phyloP scores from a whole-genome alignment of 37 sponge, comb jelly and placozoan genomes.

The Aplysina aerophoba region DNA sequence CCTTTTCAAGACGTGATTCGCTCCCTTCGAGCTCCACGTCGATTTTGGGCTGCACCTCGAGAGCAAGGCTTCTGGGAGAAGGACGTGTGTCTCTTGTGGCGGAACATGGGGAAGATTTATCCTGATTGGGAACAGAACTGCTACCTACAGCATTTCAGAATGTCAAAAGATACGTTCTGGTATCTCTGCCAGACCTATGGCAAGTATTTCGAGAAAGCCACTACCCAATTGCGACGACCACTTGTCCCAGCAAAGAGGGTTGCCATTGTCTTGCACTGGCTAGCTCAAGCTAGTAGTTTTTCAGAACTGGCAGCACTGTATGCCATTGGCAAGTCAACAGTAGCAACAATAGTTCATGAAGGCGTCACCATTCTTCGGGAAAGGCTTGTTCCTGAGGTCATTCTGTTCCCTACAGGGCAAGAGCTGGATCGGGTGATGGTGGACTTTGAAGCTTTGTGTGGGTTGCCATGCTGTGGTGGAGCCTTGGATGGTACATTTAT shows the following conservation, averaged over 20 bases:
- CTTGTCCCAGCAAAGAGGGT: background rate
- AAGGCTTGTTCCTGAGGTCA: background rate
- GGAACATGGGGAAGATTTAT: constrained; percentile 8
- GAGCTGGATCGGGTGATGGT: background rate
- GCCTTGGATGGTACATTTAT: constrained; percentile 34
- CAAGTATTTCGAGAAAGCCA: background rate
- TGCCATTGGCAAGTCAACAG: constrained; percentile 18
- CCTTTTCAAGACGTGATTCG: too few species aligned
- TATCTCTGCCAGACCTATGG: background rate
- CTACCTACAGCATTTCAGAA: constrained; percentile 27
- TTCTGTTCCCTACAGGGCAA: constrained; percentile 4
- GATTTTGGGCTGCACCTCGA: constrained; percentile 11
- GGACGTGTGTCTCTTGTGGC: constrained; percentile 7
- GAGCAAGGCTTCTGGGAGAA: constrained; percentile 29
- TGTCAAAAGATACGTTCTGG: constrained; percentile 28
- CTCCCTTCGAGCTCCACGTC: too few species aligned
- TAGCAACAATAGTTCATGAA: constrained; percentile 13
- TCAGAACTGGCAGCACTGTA: background rate
- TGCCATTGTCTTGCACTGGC: constrained; percentile 28
- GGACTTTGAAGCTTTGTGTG: constrained; percentile 14
- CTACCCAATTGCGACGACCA: background rate
- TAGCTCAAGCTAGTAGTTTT: background rate
- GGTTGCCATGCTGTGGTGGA: constrained; percentile 17
- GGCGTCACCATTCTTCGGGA: background rate
- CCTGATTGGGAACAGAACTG: constrained; percentile 38